Evolutionary conservation across 2,888 invertebrate genomes (phyloP), one percentile per base, ranked within the genome.

Genomic region (Conops quadrifasciatus): DNA sequence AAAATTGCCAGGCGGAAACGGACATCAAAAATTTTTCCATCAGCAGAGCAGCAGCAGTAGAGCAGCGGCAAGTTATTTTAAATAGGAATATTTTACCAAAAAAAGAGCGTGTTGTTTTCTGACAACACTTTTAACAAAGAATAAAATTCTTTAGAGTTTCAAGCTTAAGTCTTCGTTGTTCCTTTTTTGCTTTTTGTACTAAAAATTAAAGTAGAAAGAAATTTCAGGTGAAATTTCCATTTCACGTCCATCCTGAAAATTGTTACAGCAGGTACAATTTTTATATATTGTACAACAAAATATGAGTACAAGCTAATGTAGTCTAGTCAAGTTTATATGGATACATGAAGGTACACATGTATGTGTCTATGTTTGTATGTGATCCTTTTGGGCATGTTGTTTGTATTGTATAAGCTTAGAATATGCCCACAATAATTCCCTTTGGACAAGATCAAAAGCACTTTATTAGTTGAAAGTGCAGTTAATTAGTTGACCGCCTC

Each of bases 401-500:
- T n/a, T n/a, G n/a, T 36, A 4, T 36, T 36, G 36, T 9, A 9
- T 36, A 36, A 49, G 4, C 26, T 26, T 30, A 28, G 7, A 45
- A 1, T 56, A 26, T 45, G 53, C n/a, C 26, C 45, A 58, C 67
- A n/a, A 58, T 67, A 43, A 56, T 36, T 58, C 58, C 67, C 67
- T 56, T 58, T 11, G 53, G 66, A 56, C 43, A 19, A 24, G 67
- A 45, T 67, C 58, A 67, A 58, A 67, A 24, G 67, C 58, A 58
- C 67, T 67, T 67, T 43, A 67, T 58, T 67, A 67, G 67, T 36
- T 4, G 36, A n/a, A n/a, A n/a, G n/a, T 43, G 58, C 56, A 58
- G 45, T 67, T 67, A 67, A 67, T 67, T 67, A 67, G 67, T 67
- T 58, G 67, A 56, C 56, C 45, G 58, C 13, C 15, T 59, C 69